Conservation (phyloP, 2,797 vertebrate species). For the Selene dorsalis region DNA sequence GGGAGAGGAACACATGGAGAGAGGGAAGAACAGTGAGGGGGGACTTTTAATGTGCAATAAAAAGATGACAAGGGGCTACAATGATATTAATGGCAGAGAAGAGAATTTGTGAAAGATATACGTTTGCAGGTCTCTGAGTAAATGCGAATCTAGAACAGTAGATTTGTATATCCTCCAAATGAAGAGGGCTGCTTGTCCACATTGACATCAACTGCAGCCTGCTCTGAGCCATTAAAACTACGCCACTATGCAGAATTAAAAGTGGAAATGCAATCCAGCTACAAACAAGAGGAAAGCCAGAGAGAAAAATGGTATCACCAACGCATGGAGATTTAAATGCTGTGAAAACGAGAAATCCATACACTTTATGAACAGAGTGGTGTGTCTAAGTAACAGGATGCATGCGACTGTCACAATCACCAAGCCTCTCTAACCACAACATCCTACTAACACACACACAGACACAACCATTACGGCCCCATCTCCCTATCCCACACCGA, state of each 20-base stretch:
- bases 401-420: slow-evolving; percentile 55
- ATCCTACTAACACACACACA: slow-evolving; percentile 23
- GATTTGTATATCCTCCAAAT: slow-evolving; percentile 1
- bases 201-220: not conserved
- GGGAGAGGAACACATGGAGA: slow-evolving; percentile 19
- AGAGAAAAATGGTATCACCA: not conserved
- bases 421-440: slow-evolving; percentile 29
- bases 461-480: slow-evolving; percentile 24
- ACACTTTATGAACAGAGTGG: not conserved
- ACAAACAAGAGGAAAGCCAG: not conserved
- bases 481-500: slow-evolving; percentile 43
- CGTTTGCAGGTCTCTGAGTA: not conserved
- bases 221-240: slow-evolving; percentile 12
- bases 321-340: slow-evolving; percentile 24
- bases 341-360: slow-evolving; percentile 21
- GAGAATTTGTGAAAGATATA: slow-evolving; percentile 28
- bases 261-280: slow-evolving; percentile 19
- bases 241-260: not conserved
- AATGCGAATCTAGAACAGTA: slow-evolving; percentile 4
- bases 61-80: slow-evolving; percentile 21
- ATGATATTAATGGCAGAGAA: slow-evolving; percentile 4
- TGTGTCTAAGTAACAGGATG: slow-evolving; percentile 34
- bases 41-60: slow-evolving; percentile 33
- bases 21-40: slow-evolving; percentile 27
- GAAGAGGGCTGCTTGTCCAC: not conserved